Base-by-base conservation (phyloP, 2,888 invertebrate species). In the Thyatira batis region DNA sequence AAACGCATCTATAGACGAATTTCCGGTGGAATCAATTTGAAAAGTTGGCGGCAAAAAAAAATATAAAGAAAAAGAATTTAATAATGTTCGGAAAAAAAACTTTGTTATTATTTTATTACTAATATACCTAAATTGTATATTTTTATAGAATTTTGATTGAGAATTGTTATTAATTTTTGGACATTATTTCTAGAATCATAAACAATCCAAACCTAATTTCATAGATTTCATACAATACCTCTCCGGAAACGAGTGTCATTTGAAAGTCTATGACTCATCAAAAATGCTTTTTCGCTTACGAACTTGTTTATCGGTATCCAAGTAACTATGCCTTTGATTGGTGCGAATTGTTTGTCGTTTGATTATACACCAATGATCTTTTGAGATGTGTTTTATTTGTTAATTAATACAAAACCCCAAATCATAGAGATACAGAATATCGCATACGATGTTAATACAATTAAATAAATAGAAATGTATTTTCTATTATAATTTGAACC, bases 1-100 rank as follows among this genome's bases (percentile, higher is more conserved):
- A 92, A 92, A 92, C 92, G 92, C 92, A 91, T 88, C 89, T 91
- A 91, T 90, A 88, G 90, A 87, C 86, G 86, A 87, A 88, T 84
- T 84, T 92, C 92, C 92, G 90, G 91, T 89, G 76, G 85, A 87
- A 89, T 81, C 63, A 73, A 83, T 92, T 92, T 84, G 73, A 89
- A 92, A 83, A 73, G 67, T 70, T 76, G 83, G 90, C 90, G 90
- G 86, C 85, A 88, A 84, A 69, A 66, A 69, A 55, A 51, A 55
- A 43, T 20, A 54, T 60, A 65, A 49, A 46, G 21, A 17, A 10
- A 51, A 50, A 58, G 56, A 48, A 52, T 45, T 55, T 52, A 11
- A 9, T 48, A 55, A 51, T 20, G 30, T 20, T 6, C 9, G 27
- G n/a, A 25, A n/a, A 55, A 60, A 51, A 54, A 55, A 52, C 17